Percentiles rank a stretch among this genome's conserved stretches.
These are phyloP conservation scores for Austrolebias charrua DNA, from an alignment of 2,797 vertebrate species.

Conservation along the genomic window DNA sequence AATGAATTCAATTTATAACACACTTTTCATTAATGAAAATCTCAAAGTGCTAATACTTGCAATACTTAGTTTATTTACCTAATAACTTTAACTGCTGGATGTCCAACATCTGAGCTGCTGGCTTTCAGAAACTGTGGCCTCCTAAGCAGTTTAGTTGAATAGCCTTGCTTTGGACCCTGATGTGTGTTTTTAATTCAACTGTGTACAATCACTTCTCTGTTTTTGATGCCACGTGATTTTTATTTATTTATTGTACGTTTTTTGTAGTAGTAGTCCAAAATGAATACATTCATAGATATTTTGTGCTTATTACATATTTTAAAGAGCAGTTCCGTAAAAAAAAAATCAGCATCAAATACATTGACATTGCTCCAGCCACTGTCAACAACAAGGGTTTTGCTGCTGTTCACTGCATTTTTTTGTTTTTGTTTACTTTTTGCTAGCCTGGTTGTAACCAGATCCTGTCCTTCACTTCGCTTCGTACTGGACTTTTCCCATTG, in stretches of 20 bases:
- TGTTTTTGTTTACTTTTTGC: background rate
- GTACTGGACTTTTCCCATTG: no score
- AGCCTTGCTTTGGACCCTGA: background rate
- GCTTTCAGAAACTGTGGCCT: background rate
- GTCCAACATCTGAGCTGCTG: no score
- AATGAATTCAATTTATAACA: no score
- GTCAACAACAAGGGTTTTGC: background rate
- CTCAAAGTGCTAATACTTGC: no score
- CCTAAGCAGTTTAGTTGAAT: no score
- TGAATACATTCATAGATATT: conserved; percentile 1
- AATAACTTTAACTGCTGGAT: no score
- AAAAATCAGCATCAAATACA: background rate
- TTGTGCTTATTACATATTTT: background rate
- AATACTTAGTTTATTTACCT: no score
- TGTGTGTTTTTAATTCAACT: background rate
- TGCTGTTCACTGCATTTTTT: background rate
- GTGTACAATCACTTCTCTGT: background rate
- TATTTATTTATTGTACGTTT: background rate
- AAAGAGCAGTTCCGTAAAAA: background rate
- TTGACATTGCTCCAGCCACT: background rate
- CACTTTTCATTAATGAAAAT: no score
- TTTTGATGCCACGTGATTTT: background rate
- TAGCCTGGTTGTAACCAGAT: no score
- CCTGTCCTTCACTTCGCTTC: no score
- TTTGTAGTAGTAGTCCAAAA: background rate